These are phyloP conservation scores for Galaxias olidus DNA, from an alignment of 2,797 vertebrate genomes.

Conservation along the genomic window DNA sequence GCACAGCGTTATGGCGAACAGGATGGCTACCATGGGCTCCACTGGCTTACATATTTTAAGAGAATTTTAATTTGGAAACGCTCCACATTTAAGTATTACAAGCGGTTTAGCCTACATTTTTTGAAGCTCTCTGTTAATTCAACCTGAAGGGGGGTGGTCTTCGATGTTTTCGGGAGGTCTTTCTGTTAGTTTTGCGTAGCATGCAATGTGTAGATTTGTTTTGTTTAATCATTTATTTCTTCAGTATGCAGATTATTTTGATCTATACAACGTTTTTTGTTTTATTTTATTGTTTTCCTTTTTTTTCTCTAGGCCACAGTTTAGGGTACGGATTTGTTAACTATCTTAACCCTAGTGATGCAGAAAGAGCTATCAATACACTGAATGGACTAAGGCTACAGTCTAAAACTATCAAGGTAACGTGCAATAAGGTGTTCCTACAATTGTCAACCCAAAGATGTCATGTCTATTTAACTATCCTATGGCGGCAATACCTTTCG, in stretches of 20 bases:
- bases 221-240: constrained; percentile 77
- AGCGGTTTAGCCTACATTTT: not conserved
- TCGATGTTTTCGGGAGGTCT: constrained; percentile 46
- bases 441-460: constrained; percentile 74
- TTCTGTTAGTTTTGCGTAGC: constrained; percentile 61
- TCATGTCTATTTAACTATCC: constrained; percentile 71
- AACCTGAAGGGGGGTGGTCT: constrained; percentile 9
- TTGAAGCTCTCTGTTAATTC: constrained; percentile 33
- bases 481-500: constrained; percentile 70
- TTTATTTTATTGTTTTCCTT: constrained; percentile 82
- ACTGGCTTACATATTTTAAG: too few species aligned
- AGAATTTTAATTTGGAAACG: too few species aligned
- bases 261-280: constrained; percentile 73
- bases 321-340: constrained; percentile 99
- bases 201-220: constrained; percentile 62
- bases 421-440: constrained; percentile 70
- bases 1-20: too few species aligned
- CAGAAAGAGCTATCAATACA: constrained; percentile 98
- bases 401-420: constrained; percentile 99
- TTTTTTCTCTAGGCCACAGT: constrained; percentile 92
- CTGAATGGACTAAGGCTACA: constrained; percentile 99
- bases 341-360: constrained; percentile 97
- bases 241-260: constrained; percentile 70
- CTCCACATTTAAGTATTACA: too few species aligned
- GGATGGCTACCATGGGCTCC: too few species aligned